These are phyloP conservation scores for Seriola rivoliana DNA, from an alignment of 2,113 vertebrate species.

Conservation along the genomic window DNA sequence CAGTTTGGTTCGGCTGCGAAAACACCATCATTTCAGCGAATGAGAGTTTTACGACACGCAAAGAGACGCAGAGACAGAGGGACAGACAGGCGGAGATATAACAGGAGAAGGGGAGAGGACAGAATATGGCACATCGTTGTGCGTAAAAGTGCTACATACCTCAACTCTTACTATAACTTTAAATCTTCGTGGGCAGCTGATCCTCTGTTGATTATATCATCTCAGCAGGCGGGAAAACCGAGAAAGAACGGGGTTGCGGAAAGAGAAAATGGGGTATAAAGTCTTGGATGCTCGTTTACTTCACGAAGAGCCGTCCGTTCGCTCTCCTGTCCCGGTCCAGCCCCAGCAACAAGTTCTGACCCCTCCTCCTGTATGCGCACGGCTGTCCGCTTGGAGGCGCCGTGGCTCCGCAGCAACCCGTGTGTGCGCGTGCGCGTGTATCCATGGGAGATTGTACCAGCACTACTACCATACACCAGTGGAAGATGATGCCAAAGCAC, in stretches of 20 bases:
- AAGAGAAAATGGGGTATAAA: constrained; percentile 46
- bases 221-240: constrained; percentile 25
- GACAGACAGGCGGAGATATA: neutral
- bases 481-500: constrained; percentile 27
- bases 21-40: neutral
- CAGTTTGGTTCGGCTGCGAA: constrained; percentile 5
- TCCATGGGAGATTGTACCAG: neutral
- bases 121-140: constrained; percentile 12
- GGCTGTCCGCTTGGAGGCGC: constrained; percentile 76
- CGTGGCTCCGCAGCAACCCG: constrained; percentile 64
- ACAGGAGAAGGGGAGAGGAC: neutral
- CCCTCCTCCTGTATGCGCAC: constrained; percentile 72
- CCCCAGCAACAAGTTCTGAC: constrained; percentile 53
- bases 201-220: constrained; percentile 70
- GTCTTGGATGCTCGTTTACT: constrained; percentile 69
- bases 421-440: constrained; percentile 39
- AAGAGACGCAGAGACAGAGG: neutral
- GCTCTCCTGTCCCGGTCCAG: constrained; percentile 67
- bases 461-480: neutral
- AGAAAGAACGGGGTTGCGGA: constrained; percentile 17
- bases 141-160: constrained; percentile 76
- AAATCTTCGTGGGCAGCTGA: constrained; percentile 33
- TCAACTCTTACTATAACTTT: constrained; percentile 62
- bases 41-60: neutral
- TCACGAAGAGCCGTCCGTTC: constrained; percentile 72